Conservation (phyloP, 2,888 invertebrate species). For the Thecocarcelia acutangulata region DNA sequence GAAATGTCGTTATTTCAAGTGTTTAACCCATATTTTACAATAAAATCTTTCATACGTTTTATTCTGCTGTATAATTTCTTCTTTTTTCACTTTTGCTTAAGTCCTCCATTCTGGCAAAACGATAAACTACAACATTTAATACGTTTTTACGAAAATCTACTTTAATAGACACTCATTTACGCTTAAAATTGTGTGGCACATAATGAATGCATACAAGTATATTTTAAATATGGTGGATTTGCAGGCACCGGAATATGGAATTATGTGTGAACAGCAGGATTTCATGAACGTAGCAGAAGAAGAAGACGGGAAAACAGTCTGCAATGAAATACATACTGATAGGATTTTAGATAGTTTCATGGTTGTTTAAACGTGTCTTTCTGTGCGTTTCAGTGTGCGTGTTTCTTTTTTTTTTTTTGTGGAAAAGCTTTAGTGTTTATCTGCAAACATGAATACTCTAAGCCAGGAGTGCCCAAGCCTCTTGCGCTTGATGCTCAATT, state of each 20-base stretch:
- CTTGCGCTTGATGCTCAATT: too few relatives aligned
- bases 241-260: slow-evolving; percentile 55
- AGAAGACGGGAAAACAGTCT: not conserved
- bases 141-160: slow-evolving; percentile 50
- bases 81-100: not conserved
- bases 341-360: slow-evolving; percentile 43
- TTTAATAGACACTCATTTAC: slow-evolving; percentile 64
- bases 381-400: not conserved
- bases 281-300: not conserved
- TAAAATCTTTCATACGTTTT: slow-evolving; percentile 38
- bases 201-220: slow-evolving; percentile 24
- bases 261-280: slow-evolving; percentile 65
- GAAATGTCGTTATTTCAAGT: slow-evolving; percentile 38
- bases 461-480: too few relatives aligned
- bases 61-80: slow-evolving; percentile 18
- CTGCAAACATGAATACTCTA: slow-evolving; percentile 4
- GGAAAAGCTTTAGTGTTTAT: slow-evolving; percentile 20
- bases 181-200: slow-evolving; percentile 52
- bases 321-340: slow-evolving; percentile 3
- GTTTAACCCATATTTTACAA: slow-evolving; percentile 59
- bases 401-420: not conserved
- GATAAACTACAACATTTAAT: slow-evolving; percentile 61
- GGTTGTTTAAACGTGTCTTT: not conserved
- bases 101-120: slow-evolving; percentile 2
- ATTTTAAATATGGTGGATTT: slow-evolving; percentile 44